Evolutionary conservation across 2,797 vertebrate genomes (phyloP).

Genomic region (Melanotaenia pygmaea): DNA sequence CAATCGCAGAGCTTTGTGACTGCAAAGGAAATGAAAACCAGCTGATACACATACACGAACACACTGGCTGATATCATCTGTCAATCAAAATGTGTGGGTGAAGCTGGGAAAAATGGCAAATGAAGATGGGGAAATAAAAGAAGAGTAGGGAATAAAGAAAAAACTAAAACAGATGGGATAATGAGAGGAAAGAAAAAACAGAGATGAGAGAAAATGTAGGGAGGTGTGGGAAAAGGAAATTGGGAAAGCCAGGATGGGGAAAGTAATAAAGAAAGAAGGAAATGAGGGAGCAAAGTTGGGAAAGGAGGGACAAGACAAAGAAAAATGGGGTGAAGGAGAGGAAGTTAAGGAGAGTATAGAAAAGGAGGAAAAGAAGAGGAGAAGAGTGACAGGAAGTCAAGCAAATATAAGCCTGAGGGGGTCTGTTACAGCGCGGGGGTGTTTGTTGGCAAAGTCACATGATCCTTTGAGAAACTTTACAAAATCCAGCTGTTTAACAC

Average conservation of each 20-base stretch:
- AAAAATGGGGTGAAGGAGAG: not conserved
- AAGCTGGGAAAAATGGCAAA: not conserved
- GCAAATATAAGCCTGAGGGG: constrained; percentile 26
- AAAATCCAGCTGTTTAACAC: constrained; percentile 54
- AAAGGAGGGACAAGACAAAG: not conserved
- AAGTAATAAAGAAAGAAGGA: not conserved
- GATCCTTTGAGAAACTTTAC: constrained; percentile 32
- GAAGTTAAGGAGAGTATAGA: not conserved
- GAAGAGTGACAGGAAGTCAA: constrained; percentile 14
- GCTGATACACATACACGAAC: constrained; percentile 36
- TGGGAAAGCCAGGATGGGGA: not conserved
- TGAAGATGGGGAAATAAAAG: too few species aligned
- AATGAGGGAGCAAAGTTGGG: not conserved
- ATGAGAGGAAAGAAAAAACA: not conserved
- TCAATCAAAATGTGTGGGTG: constrained; percentile 19
- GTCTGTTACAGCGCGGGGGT: constrained; percentile 1
- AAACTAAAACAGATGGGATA: not conserved
- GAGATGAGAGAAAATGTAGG: too few species aligned
- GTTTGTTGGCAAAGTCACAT: constrained; percentile 40
- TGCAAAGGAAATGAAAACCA: constrained; percentile 52
- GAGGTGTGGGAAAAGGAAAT: not conserved
- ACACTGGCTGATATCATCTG: not conserved
- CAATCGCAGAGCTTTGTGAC: constrained; percentile 39
- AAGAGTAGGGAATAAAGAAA: too few species aligned
- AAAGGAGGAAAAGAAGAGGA: not conserved